Conservation (phyloP, 1,140 invertebrate species). For the Lasioglossum baleicum region DNA sequence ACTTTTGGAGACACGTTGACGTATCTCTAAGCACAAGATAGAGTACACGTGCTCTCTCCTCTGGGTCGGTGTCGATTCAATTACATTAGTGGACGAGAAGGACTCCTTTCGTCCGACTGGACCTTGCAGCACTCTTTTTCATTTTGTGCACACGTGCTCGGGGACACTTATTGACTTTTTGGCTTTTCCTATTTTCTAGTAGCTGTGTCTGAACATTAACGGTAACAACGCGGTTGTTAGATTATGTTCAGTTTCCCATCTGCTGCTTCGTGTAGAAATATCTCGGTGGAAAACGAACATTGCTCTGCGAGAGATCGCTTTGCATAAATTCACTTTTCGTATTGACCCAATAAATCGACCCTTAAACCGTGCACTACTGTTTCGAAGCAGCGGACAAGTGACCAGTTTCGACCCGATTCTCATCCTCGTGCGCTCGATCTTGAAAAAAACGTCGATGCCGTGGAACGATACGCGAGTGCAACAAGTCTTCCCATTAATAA, state of each 20-base stretch:
- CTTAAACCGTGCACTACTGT: too few species aligned
- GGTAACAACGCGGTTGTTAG: not conserved
- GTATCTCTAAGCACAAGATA: conserved; percentile 14
- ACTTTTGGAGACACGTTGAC: conserved; percentile 9
- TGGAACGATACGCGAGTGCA: conserved; percentile 39
- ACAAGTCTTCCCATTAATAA: conserved; percentile 60
- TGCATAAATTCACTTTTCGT: too few species aligned
- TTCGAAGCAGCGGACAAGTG: too few species aligned
- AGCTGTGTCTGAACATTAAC: not conserved
- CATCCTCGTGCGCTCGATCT: too few species aligned
- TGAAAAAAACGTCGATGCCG: not conserved
- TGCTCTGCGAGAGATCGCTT: too few species aligned
- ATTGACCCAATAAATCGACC: too few species aligned
- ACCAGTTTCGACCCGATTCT: too few species aligned
- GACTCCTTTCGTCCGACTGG: conserved; percentile 18
- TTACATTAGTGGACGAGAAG: conserved; percentile 53
- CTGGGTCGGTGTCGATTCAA: conserved; percentile 44
- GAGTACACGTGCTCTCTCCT: not conserved
- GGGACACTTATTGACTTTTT: not conserved
- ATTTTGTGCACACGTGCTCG: not conserved
- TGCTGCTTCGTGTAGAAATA: too few species aligned
- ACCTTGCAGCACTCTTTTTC: conserved; percentile 16
- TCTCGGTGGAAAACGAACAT: too few species aligned
- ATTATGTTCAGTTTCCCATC: not conserved
- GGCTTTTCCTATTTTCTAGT: not conserved